A percentile compares a stretch with the other conserved stretches of the same genome.
Evolutionary conservation across 2,797 vertebrate species (phyloP).

Genomic region (Cercopithecus diana): DNA sequence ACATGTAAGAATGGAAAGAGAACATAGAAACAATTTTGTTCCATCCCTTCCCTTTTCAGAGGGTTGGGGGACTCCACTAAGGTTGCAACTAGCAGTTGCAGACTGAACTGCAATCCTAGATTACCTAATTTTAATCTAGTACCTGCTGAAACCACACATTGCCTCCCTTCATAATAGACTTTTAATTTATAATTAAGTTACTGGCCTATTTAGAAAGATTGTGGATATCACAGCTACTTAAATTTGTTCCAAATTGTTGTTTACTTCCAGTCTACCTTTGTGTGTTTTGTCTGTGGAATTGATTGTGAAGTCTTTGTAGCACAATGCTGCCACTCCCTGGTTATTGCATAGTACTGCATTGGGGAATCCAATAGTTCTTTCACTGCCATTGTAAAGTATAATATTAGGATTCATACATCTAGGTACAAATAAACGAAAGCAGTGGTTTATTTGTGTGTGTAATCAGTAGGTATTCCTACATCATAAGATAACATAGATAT

Average conservation of each 20-base stretch:
- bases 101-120: not conserved
- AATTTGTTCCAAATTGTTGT: not conserved
- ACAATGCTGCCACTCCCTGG: conserved; percentile 94
- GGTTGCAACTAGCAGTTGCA: not conserved
- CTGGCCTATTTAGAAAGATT: not conserved
- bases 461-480: not conserved
- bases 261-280: not conserved
- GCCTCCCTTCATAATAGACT: not conserved
- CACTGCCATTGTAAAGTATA: not conserved
- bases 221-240: not conserved
- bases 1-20: not conserved
- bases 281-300: conserved; percentile 24
- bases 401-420: not conserved
- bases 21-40: not conserved
- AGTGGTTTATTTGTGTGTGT: not conserved
- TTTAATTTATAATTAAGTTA: not conserved
- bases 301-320: conserved; percentile 74
- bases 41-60: not conserved
- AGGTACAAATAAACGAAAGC: not conserved
- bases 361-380: not conserved
- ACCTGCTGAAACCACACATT: not conserved
- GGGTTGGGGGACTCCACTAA: not conserved
- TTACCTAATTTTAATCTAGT: not conserved
- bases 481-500: not conserved
- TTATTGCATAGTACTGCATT: conserved; percentile 66